Evolutionary conservation across 2,797 vertebrate species (phyloP).

Genomic region (Nannoperca obscura): DNA sequence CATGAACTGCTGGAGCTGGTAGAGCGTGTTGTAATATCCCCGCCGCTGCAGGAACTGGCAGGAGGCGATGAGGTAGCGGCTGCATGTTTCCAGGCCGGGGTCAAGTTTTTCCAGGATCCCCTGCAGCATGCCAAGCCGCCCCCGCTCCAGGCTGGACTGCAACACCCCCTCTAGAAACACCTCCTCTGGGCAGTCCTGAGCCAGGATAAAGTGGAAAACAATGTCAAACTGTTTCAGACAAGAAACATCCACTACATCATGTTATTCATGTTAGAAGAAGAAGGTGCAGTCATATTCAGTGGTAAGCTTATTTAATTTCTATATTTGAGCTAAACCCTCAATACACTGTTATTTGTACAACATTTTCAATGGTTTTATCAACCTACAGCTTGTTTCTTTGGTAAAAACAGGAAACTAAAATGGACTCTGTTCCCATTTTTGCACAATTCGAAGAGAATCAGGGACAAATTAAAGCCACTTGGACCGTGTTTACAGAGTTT

Average conservation of each 20-base stretch:
- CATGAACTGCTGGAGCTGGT: slow-evolving; percentile 98
- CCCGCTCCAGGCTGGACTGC: slow-evolving; percentile 91
- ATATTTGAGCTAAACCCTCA: neutral
- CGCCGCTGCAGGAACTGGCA: slow-evolving; percentile 95
- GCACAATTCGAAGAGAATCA: neutral
- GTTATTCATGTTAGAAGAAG: neutral
- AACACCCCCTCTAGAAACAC: slow-evolving; percentile 95
- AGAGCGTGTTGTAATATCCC: slow-evolving; percentile 92
- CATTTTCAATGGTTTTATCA: neutral
- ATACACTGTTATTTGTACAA: neutral
- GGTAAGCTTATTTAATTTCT: neutral
- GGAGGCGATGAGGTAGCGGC: slow-evolving; percentile 93
- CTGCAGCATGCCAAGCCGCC: slow-evolving; percentile 90
- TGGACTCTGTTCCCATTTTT: neutral
- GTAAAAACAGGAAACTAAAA: neutral
- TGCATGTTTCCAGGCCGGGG: slow-evolving; percentile 90
- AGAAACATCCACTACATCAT: neutral
- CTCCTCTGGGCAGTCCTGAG: slow-evolving; percentile 92
- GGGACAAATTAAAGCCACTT: neutral
- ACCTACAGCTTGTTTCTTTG: neutral
- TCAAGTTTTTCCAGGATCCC: slow-evolving; percentile 92
- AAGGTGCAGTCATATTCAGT: neutral
- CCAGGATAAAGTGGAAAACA: neutral
- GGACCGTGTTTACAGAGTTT: neutral
- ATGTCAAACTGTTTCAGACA: neutral